Conservation (phyloP, 2,797 vertebrate species). For the Cryptoprocta ferox region DNA sequence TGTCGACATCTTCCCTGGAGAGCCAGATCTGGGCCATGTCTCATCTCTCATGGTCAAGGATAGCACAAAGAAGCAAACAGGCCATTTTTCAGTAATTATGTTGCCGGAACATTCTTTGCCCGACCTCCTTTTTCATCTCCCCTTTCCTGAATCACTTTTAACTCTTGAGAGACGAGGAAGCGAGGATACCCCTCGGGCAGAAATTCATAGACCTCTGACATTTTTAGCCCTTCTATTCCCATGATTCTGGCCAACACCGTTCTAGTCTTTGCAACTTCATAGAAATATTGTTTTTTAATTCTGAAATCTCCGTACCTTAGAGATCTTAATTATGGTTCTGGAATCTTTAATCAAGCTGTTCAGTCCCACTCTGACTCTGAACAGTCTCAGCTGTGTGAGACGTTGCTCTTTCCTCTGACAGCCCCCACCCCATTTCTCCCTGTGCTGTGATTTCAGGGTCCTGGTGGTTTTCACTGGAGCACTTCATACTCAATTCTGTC, state of each 20-base stretch:
- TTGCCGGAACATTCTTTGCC: background rate
- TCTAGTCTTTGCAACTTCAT: background rate
- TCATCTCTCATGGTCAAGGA: background rate
- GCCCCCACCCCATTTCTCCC: background rate
- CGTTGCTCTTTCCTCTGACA: background rate
- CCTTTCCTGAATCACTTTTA: background rate
- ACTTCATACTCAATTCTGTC: background rate
- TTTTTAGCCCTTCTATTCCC: background rate
- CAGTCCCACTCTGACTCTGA: background rate
- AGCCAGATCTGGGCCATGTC: too few relatives aligned
- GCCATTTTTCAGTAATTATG: background rate
- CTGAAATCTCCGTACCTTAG: background rate
- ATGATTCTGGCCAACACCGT: background rate
- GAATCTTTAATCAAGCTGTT: background rate
- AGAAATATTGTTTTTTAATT: background rate
- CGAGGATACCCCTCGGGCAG: background rate
- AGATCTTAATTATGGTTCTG: background rate
- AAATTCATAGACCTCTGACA: background rate
- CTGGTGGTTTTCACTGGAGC: background rate
- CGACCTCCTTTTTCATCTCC: background rate
- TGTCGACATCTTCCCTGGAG: rapidly evolving
- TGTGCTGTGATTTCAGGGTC: background rate
- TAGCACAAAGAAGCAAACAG: background rate
- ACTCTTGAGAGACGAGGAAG: background rate
- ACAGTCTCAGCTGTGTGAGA: background rate